These are phyloP conservation scores for Synanthedon tipuliformis DNA, from an alignment of 2,888 invertebrate species.

Conservation along the genomic window DNA sequence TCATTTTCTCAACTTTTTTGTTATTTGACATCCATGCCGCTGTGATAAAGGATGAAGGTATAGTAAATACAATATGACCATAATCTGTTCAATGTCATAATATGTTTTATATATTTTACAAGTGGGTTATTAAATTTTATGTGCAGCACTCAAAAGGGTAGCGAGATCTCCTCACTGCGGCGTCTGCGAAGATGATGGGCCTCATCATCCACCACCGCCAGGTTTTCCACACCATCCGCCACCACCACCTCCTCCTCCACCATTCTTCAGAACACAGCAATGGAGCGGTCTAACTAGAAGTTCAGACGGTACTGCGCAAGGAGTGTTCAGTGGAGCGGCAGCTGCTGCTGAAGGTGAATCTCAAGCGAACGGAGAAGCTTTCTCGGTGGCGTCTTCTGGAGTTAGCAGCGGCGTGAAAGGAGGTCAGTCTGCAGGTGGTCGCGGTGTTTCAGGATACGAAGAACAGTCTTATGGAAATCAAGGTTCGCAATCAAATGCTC, in stretches of 20 bases:
- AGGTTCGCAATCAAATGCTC: neutral
- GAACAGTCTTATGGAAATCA: neutral
- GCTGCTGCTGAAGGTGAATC: slow-evolving; percentile 22
- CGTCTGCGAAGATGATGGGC: slow-evolving; percentile 10
- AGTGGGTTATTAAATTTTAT: slow-evolving; percentile 12
- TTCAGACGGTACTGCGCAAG: slow-evolving; percentile 23
- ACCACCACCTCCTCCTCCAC: slow-evolving; percentile 13
- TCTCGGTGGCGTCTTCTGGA: slow-evolving; percentile 24
- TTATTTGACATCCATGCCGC: slow-evolving; percentile 22
- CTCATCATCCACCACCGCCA: slow-evolving; percentile 9
- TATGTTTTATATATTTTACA: neutral
- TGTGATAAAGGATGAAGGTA: slow-evolving; percentile 18
- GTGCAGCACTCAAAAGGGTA: slow-evolving; percentile 14
- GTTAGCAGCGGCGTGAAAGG: slow-evolving; percentile 5
- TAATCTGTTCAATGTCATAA: neutral
- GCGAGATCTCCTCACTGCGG: slow-evolving; percentile 21
- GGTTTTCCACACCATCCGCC: slow-evolving; percentile 3
- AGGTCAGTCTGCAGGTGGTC: slow-evolving; percentile 2
- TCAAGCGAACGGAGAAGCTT: slow-evolving; percentile 26
- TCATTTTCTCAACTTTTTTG: slow-evolving; percentile 17
- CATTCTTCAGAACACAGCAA: slow-evolving; percentile 31
- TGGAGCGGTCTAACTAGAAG: slow-evolving; percentile 36
- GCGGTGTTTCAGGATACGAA: neutral
- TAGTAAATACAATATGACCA: neutral
- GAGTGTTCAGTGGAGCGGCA: slow-evolving; percentile 37